These are phyloP conservation scores for Ariolimax columbianus DNA, from an alignment of 2,888 invertebrate genomes.

Conservation along the genomic window DNA sequence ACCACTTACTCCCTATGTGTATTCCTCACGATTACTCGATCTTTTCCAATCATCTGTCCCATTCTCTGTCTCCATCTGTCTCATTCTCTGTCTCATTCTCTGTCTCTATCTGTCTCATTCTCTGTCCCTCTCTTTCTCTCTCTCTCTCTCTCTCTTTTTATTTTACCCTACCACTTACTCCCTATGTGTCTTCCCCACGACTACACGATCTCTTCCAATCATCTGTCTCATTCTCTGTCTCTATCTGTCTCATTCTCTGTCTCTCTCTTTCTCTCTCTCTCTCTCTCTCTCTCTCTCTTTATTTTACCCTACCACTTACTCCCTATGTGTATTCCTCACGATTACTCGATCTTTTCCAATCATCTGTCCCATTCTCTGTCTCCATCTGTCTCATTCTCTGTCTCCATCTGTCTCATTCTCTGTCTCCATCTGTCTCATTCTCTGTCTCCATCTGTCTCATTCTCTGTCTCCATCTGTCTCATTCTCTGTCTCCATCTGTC, in stretches of 20 bases:
- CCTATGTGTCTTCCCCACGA: not conserved
- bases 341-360: not conserved
- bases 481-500: too few species aligned
- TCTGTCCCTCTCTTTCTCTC: not conserved
- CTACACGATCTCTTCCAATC: not conserved
- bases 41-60: not conserved
- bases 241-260: too few species aligned
- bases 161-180: not conserved
- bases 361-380: not conserved
- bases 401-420: too few species aligned
- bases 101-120: not conserved
- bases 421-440: too few species aligned
- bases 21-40: not conserved
- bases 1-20: not conserved
- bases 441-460: not conserved
- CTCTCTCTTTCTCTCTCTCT: not conserved
- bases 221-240: not conserved
- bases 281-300: not conserved
- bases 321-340: not conserved
- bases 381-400: not conserved
- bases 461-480: too few species aligned
- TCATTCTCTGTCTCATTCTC: not conserved
- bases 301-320: not conserved
- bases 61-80: constrained; percentile 3
- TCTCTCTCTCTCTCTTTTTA: not conserved